These are phyloP conservation scores for Mormyrus lacerda DNA, from an alignment of 2,113 vertebrate genomes.

Conservation along the genomic window DNA sequence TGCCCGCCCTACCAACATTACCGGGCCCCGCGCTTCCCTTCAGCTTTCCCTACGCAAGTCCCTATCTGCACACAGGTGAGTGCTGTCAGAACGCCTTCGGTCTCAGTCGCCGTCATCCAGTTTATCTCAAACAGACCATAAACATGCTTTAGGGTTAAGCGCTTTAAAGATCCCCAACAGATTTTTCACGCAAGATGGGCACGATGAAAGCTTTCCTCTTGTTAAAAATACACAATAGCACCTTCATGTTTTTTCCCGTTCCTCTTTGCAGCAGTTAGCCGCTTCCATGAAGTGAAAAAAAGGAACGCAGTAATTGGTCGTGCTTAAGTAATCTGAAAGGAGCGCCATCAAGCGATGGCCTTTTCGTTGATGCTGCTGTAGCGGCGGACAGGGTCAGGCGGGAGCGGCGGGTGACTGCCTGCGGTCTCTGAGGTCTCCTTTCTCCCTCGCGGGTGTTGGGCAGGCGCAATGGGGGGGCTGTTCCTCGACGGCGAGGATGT, in stretches of 20 bases:
- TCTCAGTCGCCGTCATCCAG: not conserved
- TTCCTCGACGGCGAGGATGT: constrained; percentile 80
- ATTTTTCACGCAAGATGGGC: not conserved
- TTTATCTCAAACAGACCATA: not conserved
- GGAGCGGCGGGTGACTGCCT: not conserved
- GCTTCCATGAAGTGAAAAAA: too few relatives aligned
- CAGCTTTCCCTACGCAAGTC: constrained; percentile 80
- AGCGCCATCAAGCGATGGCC: not conserved
- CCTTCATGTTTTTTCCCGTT: not conserved
- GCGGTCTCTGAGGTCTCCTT: constrained; percentile 60
- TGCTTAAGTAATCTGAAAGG: not conserved
- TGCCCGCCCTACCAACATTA: constrained; percentile 63
- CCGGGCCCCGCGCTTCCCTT: constrained; percentile 73
- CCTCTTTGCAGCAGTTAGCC: not conserved
- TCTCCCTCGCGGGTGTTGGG: constrained; percentile 11
- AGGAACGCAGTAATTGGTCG: not conserved
- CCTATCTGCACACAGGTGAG: constrained; percentile 87
- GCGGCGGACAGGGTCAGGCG: not conserved
- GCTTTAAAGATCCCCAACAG: not conserved
- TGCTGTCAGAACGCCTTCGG: not conserved
- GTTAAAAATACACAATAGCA: not conserved
- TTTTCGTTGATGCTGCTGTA: not conserved
- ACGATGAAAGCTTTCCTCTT: not conserved
- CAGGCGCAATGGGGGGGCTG: constrained; percentile 83
- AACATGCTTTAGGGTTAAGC: not conserved